phyloP scores from a whole-genome alignment of 2,797 vertebrate genomes.

The Florisuga fusca region DNA sequence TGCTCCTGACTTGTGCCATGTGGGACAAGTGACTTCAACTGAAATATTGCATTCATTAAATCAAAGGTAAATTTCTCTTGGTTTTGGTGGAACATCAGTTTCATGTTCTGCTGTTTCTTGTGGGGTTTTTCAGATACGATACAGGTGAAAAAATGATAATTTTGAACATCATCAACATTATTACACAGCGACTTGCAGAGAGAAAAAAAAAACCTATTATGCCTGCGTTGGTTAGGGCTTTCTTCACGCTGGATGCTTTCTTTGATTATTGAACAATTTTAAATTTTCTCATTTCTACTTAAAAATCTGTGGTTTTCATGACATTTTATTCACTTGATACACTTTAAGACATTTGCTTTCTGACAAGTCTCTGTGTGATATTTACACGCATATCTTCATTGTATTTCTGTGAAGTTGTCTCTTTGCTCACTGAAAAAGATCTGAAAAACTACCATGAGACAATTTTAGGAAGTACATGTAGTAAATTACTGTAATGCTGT shows the following conservation, averaged over 20 bases:
- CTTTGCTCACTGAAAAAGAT: background rate
- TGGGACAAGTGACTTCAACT: background rate
- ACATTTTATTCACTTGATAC: background rate
- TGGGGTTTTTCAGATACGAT: background rate
- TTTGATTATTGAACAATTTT: constrained; percentile 1
- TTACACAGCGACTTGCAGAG: background rate
- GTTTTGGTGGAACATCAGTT: background rate
- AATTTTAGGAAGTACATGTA: background rate
- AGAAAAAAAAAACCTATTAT: background rate
- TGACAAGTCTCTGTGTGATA: background rate
- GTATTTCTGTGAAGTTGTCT: background rate
- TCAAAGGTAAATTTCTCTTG: background rate
- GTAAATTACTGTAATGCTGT: background rate
- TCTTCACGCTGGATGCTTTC: background rate
- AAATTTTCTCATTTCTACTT: background rate
- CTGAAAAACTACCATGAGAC: background rate
- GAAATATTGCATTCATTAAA: constrained; percentile 37
- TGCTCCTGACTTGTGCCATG: background rate
- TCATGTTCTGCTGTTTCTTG: background rate
- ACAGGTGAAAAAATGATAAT: background rate
- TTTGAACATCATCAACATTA: background rate
- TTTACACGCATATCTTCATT: background rate
- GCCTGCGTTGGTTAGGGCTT: background rate
- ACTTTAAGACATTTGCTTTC: background rate
- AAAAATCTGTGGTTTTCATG: background rate